Base-by-base conservation (phyloP, 1,140 invertebrate species). In the Carcinoscorpius rotundicauda region DNA sequence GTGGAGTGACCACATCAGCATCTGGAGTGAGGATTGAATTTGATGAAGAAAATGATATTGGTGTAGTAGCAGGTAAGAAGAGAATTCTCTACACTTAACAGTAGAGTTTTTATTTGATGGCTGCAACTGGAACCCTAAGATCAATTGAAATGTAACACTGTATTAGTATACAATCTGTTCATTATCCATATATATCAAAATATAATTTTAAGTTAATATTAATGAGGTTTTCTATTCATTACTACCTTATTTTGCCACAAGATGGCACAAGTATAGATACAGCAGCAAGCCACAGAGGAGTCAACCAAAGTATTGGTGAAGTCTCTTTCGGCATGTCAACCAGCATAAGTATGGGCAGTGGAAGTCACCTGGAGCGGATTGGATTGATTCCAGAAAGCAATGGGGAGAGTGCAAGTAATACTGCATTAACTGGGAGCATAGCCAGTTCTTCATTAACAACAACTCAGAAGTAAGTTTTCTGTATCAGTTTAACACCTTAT, bases 221-320 rank as follows among this genome's bases (percentile, higher is more conserved):
- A 29, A 29, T 29, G 29, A 29, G 29, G 29, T 29, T 29, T 29
- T 2, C 29, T 29, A 29, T 29, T 29, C 29, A 29, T 29, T 29
- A 29, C 29, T 29, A 29, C 29, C 29, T 29, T 29, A 29, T 29
- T 29, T 29, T 9, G 53, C 8, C 8, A 55, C 48, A 52, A 67
- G 71, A 72, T 64, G 69, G 67, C n/a, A 64, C 67, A 1, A 72
- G 71, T 64, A 68, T 72, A 9, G 71, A 72, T 58, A 72, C 71
- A 10, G 65, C 68, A 11, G 64, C 68, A 5, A 72, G 71, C 58
- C 73, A 75, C 55, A 72, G 75, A 66, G 78, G 78, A 9, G 83
- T 81, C 58, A 89, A 88, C 76, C 86, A 87, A 6, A 88, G 86
- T 64, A 91, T 91, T 70, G 88, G 87, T 0, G 88, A 91, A 76